These are phyloP conservation scores for Mastomys coucha DNA, from an alignment of 2,113 vertebrate species.

Conservation along the genomic window DNA sequence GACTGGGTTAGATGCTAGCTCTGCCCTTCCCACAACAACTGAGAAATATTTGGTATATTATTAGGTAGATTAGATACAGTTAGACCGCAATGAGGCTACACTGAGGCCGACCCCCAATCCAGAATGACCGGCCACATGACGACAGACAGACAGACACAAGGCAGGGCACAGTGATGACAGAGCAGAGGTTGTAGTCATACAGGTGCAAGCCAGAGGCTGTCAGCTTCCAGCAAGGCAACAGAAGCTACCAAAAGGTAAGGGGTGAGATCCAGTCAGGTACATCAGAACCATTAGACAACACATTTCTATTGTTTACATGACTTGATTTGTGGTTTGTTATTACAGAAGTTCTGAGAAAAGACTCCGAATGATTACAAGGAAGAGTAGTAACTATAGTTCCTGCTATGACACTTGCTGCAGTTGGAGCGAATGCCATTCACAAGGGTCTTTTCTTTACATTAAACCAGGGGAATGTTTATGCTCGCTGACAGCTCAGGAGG, in stretches of 20 bases:
- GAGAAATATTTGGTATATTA: not conserved
- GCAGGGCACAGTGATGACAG: not conserved
- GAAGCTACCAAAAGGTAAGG: not conserved
- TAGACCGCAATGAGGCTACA: not conserved
- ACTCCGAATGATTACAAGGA: not conserved
- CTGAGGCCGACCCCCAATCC: not conserved
- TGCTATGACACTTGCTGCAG: not conserved
- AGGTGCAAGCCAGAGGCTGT: not conserved
- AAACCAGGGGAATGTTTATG: not conserved
- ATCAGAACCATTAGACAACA: not conserved
- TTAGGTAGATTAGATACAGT: not conserved
- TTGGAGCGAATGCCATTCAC: not conserved
- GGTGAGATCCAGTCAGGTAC: not conserved
- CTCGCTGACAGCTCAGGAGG: not conserved
- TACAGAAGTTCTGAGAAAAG: not conserved
- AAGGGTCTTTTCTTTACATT: not conserved
- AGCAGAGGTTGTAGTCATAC: not conserved
- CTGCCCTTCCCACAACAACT: not conserved
- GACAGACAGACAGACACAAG: not conserved
- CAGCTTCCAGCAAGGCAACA: not conserved
- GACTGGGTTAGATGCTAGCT: not conserved
- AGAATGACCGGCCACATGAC: not conserved
- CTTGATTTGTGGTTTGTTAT: not conserved
- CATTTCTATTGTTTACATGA: not conserved
- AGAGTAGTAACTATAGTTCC: not conserved